Base-by-base conservation (phyloP, 2,113 vertebrate species). In the Oreochromis aureus region DNA sequence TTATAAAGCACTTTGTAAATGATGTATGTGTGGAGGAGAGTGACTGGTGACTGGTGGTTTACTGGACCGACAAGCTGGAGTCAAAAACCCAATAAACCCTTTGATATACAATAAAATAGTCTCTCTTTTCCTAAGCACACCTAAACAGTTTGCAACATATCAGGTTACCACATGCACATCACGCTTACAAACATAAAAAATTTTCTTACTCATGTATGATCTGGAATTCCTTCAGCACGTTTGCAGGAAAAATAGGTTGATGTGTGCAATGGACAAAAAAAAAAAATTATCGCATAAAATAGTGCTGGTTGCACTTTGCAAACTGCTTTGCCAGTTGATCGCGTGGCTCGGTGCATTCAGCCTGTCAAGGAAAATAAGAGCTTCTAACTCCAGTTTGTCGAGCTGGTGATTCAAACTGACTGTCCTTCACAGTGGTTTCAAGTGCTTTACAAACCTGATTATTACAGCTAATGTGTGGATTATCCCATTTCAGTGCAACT, bases 1-100 rank as follows among this genome's bases (percentile, higher is more conserved):
- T 63, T 63, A 63, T 63, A 63, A 63, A 63, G 32, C 32, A 63
- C 2, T 63, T 63, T 63, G 18, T 63, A 63, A 36, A 63, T 63
- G 6, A 36, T 10, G 18, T 11, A 19, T 61, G 0, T 63, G 32
- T 63, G 59, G 36, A 63, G 59, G 59, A 63, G 59, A 63, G 19
- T 63, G n/a, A n/a, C n/a, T n/a, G 32, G 2, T 63, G 18, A n/a
- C 10, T n/a, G 59, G 10, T 63, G 59, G 59, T 36, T 63, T 63
- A 63, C 59, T 36, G 32, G 59, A 63, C 32, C 32, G 36, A n/a
- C 59, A n/a, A 63, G 6, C 59, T 63, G 32, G 18, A 36, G 59
- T 63, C 59, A n/a, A 19, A 63, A 63, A n/a, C 0, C 32, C 1
- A n/a, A 27, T 27, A 27, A 27, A 27, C 27, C 27, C 27, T 27